phyloP scores from a whole-genome alignment of 2,113 vertebrate genomes.

The Centropus unirufus region DNA sequence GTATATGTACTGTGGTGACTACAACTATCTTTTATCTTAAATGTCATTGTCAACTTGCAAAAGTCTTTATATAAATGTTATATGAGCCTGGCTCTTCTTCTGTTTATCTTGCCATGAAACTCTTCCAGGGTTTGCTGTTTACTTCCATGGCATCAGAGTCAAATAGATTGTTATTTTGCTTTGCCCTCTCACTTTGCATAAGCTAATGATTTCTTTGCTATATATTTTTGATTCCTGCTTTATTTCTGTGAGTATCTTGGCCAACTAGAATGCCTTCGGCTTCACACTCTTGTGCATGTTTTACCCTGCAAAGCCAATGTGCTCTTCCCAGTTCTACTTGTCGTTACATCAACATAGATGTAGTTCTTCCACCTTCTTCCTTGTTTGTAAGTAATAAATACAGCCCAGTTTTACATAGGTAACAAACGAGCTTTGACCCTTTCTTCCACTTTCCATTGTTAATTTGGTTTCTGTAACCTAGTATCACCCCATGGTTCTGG shows the following conservation, averaged over 20 bases:
- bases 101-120: background rate
- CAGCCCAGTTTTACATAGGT: constrained; percentile 7
- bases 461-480: constrained; percentile 58
- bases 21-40: background rate
- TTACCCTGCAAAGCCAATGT: background rate
- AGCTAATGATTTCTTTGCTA: background rate
- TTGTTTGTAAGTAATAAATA: constrained; percentile 14
- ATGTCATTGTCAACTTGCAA: background rate
- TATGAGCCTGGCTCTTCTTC: background rate
- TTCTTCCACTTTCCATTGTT: constrained; percentile 20
- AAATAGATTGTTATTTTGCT: background rate
- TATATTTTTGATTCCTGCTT: background rate
- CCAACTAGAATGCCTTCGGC: background rate
- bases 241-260: background rate
- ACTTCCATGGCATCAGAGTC: background rate
- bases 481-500: background rate
- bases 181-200: background rate
- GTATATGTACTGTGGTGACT: background rate
- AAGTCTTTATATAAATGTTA: background rate
- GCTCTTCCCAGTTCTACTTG: background rate
- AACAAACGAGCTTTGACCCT: background rate
- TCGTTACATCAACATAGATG: background rate
- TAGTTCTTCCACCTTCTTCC: constrained; percentile 15
- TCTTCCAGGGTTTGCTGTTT: background rate
- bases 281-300: background rate